phyloP scores from a whole-genome alignment of 2,797 vertebrate species.

The Oreortyx pictus region DNA sequence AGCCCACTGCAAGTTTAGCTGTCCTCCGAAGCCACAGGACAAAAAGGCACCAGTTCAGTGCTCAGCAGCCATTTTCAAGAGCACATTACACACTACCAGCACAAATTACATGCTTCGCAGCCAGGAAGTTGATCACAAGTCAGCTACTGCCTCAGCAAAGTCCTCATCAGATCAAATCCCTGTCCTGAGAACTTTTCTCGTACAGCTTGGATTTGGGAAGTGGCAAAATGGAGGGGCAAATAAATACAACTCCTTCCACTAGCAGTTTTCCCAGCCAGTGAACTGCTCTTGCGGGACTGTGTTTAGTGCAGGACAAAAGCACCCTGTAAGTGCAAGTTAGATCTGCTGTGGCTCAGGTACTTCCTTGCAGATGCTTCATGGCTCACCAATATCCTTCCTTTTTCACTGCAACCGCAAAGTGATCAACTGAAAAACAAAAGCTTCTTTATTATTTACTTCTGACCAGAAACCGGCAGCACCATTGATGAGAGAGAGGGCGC shows the following conservation, averaged over 20 bases:
- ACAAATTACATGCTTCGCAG: neutral
- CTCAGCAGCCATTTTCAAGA: neutral
- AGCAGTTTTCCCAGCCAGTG: neutral
- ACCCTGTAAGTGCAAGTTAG: neutral
- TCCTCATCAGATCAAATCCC: neutral
- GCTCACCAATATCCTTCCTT: neutral
- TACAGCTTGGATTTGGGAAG: neutral
- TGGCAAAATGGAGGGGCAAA: neutral
- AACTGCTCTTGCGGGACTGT: neutral
- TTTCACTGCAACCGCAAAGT: neutral
- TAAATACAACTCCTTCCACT: neutral
- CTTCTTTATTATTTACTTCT: neutral
- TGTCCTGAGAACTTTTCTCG: neutral
- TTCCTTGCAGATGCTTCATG: neutral
- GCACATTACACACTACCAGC: accelerated
- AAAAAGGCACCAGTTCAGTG: neutral
- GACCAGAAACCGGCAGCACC: neutral
- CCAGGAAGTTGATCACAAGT: neutral
- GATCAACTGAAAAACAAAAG: constrained; percentile 4
- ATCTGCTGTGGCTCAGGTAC: neutral
- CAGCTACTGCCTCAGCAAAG: neutral
- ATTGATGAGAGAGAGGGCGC: neutral
- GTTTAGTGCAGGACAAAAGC: neutral
- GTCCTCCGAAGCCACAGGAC: neutral
- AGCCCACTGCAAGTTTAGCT: neutral